phyloP scores from a whole-genome alignment of 2,888 invertebrate genomes.

The Volucella zonaria region DNA sequence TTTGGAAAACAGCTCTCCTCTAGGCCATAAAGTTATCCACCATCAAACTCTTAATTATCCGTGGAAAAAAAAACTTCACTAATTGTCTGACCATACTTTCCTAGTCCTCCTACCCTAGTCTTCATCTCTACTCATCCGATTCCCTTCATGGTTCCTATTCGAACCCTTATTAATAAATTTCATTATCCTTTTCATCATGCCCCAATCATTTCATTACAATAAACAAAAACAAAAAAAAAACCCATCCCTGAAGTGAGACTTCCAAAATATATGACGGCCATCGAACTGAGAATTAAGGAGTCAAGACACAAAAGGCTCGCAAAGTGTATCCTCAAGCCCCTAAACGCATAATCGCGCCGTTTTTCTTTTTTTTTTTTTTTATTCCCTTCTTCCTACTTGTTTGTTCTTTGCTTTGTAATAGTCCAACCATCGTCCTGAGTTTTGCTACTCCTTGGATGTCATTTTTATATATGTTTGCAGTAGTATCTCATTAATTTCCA shows the following conservation, averaged over 20 bases:
- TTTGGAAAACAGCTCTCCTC: slow-evolving; percentile 3
- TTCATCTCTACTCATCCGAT: too few relatives aligned
- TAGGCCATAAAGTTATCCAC: slow-evolving; percentile 10
- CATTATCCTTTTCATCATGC: slow-evolving; percentile 1
- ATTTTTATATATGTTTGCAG: slow-evolving; percentile 12
- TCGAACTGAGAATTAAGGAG: neutral
- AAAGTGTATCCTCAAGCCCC: neutral
- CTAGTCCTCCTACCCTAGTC: too few relatives aligned
- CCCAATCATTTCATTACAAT: slow-evolving; percentile 6
- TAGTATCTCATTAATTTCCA: neutral
- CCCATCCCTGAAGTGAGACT: neutral
- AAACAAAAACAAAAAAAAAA: slow-evolving; percentile 1
- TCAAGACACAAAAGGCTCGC: neutral
- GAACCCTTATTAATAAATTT: slow-evolving; percentile 13
- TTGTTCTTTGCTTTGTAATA: neutral
- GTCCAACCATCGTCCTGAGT: slow-evolving; percentile 1
- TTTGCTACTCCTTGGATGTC: slow-evolving; percentile 3
- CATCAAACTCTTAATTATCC: slow-evolving; percentile 1
- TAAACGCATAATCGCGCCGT: slow-evolving; percentile 18
- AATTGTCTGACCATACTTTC: slow-evolving; percentile 11
- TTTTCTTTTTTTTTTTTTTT: slow-evolving; percentile 12
- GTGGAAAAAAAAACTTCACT: neutral
- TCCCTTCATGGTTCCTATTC: neutral
- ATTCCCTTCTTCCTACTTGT: neutral
- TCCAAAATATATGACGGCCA: neutral